A percentile compares a stretch with the other conserved stretches of the same genome.
Evolutionary conservation across 2,888 invertebrate genomes (phyloP).

Genomic region (Trichopria drosophilae): DNA sequence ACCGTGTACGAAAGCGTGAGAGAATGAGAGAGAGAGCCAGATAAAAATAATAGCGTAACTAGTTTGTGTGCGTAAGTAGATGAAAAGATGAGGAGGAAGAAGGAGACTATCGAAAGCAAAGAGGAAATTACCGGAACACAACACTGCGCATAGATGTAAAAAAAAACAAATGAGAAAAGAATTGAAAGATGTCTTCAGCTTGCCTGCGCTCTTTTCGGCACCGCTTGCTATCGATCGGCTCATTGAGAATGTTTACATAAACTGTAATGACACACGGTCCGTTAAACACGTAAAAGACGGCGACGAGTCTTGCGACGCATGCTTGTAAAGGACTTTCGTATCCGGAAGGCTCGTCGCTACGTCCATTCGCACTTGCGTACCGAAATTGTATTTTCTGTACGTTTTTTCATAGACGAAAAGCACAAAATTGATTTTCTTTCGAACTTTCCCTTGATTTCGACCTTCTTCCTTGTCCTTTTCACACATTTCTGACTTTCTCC

Average conservation of each 20-base stretch:
- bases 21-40: slow-evolving; percentile 18
- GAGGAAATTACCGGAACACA: too few relatives aligned
- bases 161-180: too few relatives aligned
- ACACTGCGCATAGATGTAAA: too few relatives aligned
- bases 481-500: slow-evolving; percentile 34
- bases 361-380: too few relatives aligned
- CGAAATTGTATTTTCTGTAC: too few relatives aligned
- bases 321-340: too few relatives aligned
- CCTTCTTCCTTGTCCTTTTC: slow-evolving; percentile 32
- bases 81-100: slow-evolving; percentile 38
- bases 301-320: too few relatives aligned
- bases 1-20: neutral
- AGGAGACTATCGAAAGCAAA: slow-evolving; percentile 30
- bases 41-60: slow-evolving; percentile 20
- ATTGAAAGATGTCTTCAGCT: slow-evolving; percentile 23
- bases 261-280: slow-evolving; percentile 1
- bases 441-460: slow-evolving; percentile 14
- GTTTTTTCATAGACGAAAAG: too few relatives aligned
- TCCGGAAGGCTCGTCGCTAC: too few relatives aligned
- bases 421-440: neutral
- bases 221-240: slow-evolving; percentile 34
- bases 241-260: slow-evolving; percentile 36
- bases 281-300: too few relatives aligned
- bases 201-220: slow-evolving; percentile 28
- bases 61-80: slow-evolving; percentile 22